Base-by-base conservation (phyloP, 1,140 invertebrate genomes). In the Neodiprion pinetum region DNA sequence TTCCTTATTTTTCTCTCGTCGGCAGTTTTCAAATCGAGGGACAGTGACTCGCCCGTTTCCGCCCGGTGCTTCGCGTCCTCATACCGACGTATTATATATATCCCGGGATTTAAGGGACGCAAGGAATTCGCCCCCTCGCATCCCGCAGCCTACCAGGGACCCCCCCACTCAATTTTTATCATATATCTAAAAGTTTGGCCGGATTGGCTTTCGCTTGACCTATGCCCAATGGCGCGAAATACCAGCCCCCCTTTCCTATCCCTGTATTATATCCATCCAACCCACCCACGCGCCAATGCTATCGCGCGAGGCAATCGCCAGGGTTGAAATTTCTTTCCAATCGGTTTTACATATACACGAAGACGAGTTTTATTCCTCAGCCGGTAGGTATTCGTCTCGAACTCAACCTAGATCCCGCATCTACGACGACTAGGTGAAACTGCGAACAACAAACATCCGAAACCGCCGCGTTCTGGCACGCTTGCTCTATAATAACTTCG, bases 201-300 rank as follows among this genome's bases (percentile, higher is more conserved):
- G 82, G 80, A 86, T 87, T 85, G 81, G 84, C 85, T 86, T 87
- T 85, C 85, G 85, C 86, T 83, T 85, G 85, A 85, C 85, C 85
- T 85, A 86, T 84, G 84, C 85, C 84, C 84, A 87, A 88, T 87
- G 84, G 80, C 79, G 79, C 86, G 82, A 61, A 61, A 61, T 61
- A 61, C 53, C 53, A 61, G 53, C 53, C 53, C 53, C 17, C 53
- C 53, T 17, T 61, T 61, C 53, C 53, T 61, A 40, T 40, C 28
- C 28, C 28, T 40, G 28, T 40, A 40, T 40, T 40, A 40, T 40
- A 40, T 40, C 28, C 53, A 12, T 17, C 11, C 11, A 61, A 61
- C 53, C 53, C 11, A 14, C 53, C 53, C 82, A 74, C 80, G 80
- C 85, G 83, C 80, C 81, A 81, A 78, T 77, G 78, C 81, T 84